Evolutionary conservation across 2,113 vertebrate species (phyloP), one percentile per base, ranked within the genome.

Genomic region (Bos taurus): DNA sequence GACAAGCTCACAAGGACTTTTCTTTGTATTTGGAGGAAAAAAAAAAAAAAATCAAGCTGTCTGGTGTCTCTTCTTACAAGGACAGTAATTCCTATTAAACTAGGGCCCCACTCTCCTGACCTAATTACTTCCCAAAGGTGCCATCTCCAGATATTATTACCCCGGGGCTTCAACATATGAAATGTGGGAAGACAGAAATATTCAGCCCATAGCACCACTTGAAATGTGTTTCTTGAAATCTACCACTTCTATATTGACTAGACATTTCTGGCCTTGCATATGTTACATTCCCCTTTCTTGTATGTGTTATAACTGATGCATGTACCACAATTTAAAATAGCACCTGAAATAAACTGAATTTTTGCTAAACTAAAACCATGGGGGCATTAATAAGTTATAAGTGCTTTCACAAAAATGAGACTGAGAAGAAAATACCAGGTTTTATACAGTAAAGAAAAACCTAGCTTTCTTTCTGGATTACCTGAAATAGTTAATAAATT

Each of bases 361-460:
- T 92, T 90, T 97, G 93, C 67, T 80, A 57, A 52, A 71, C 80
- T 46, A 95, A 95, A 96, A 83, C 21, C 36, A 91, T 48, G 43
- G 23, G 28, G 16, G 50, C n/a, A 82, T 56, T 67, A 46, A 64
- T 43, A 21, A 56, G 26, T 78, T 92, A 36, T 19, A 87, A 52
- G 36, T 71, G 23, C 13, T 74, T 71, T 60, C 80, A 62, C 5
- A 23, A 90, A 95, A 95, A 88, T 88, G 40, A 81, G 15, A 3
- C 82, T 59, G 19, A 48, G 40, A 93, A 30, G 40, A 93, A 95
- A 91, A 71, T 88, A 64, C 60, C 48, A 85, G 46, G 36, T 89
- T 95, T 85, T 71, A 10, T 84, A 57, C 7, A 36, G 8, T 52
- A 78, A 92, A 74, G 40, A 74, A 64, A 16, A 83, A 26, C 48